Evolutionary conservation across 2,797 vertebrate species (phyloP).

Genomic region (Sebastes goodei): DNA sequence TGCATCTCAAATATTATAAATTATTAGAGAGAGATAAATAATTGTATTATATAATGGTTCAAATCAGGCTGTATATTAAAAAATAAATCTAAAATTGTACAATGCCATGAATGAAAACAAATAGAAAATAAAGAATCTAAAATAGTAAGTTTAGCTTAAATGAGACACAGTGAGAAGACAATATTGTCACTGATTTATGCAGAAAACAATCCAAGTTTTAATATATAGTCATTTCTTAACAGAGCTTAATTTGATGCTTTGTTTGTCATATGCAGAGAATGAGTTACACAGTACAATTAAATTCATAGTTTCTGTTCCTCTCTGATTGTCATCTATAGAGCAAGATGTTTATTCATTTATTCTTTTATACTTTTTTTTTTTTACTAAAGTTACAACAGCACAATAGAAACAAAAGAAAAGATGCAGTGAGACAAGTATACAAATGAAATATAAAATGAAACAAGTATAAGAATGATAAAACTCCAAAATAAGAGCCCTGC

Average conservation of each 20-base stretch:
- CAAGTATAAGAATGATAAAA: neutral
- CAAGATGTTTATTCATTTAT: neutral
- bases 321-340: neutral
- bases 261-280: neutral
- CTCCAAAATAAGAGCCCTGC: neutral
- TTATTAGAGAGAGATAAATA: neutral
- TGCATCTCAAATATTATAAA: neutral
- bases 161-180: neutral
- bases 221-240: neutral
- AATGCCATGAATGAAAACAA: neutral
- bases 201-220: neutral
- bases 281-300: neutral
- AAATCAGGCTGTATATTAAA: neutral
- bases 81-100: neutral
- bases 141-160: neutral
- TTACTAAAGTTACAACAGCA: neutral
- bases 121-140: neutral
- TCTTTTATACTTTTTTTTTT: no score
- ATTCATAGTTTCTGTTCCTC: neutral
- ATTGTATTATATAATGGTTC: neutral
- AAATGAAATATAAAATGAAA: neutral
- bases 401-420: neutral
- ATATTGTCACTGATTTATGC: neutral
- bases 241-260: neutral
- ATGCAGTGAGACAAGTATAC: neutral